A percentile compares a stretch with the other conserved stretches of the same genome.
These are phyloP conservation scores for Tetrao urogallus DNA, from an alignment of 2,113 vertebrate species.

Conservation along the genomic window DNA sequence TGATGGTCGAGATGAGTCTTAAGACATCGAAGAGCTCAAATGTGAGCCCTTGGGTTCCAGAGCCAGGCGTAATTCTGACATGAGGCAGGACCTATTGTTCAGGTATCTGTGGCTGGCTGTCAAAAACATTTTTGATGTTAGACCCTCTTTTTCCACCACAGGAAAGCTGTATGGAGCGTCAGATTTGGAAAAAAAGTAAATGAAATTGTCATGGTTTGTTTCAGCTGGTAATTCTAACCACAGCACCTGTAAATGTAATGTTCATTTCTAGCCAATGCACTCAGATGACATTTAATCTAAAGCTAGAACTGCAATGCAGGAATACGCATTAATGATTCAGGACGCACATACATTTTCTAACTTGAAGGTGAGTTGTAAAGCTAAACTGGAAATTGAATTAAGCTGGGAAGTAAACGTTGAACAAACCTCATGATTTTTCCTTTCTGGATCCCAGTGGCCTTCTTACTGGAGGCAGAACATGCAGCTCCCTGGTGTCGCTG, in stretches of 20 bases:
- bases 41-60: neutral
- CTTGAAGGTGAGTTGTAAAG: conserved; percentile 37
- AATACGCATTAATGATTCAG: conserved; percentile 2
- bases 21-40: neutral
- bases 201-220: conserved; percentile 61
- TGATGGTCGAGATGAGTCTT: neutral
- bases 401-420: conserved; percentile 37
- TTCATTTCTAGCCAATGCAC: conserved; percentile 44
- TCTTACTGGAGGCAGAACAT: neutral
- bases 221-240: conserved; percentile 59
- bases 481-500: neutral
- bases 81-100: neutral
- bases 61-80: neutral
- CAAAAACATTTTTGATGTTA: neutral
- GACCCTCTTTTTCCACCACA: neutral
- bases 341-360: conserved; percentile 32
- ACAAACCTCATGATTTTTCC: conserved; percentile 27
- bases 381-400: conserved; percentile 58
- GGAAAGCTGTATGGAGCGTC: conserved; percentile 28
- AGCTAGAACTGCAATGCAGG: neutral
- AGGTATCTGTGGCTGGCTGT: neutral
- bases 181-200: conserved; percentile 45
- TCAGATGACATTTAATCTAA: conserved; percentile 61
- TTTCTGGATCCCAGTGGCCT: neutral
- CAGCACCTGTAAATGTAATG: conserved; percentile 65